Base-by-base conservation (phyloP, 2,797 vertebrate genomes). In the Graptemys geographica region DNA sequence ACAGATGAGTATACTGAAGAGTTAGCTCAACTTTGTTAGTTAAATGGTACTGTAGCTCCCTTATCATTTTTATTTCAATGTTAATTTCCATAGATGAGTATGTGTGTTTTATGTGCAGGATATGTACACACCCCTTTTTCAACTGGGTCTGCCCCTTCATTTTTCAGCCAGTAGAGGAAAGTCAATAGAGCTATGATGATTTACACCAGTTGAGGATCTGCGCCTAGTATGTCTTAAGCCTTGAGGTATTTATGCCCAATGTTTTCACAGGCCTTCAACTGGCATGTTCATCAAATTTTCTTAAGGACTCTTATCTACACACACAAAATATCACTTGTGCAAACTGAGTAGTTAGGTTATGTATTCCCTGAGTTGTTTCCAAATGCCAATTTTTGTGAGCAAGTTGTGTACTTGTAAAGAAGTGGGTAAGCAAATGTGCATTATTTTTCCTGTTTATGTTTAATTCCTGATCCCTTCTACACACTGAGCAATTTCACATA, bases 351-450 rank as follows among this genome's bases (percentile, higher is more conserved):
- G 78, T 89, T 89, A 86, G 47, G 21, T 82, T 93, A 33, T 84
- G 51, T 84, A 92, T 56, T 91, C 18, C 8, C 28, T 62, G 65
- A 59, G 47, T 95, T 94, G 79, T 79, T 90, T 88, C 49, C 69
- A 72, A 86, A 81, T 88, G 53, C 37, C 51, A 47, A 94, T 96
- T 93, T 94, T 86, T 92, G 12, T 80, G 59, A 84, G 41, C 47
- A 93, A n/a, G 89, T 93, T 92, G 28, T 86, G 23, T 79, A 51
- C 81, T 31, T 16, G 31, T 33, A 85, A 94, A 72, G 2, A 28
- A 79, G 2, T 41, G 33, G 6, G 57, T 57, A 78, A 41, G 15
- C 51, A 92, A 92, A 84, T 87, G n/a, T 19, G 89, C 85, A 12
- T 80, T 84, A 2, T 25, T 90, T 84, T 89, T 91, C 88, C 85